Evolutionary conservation across 2,113 vertebrate species (phyloP).

Genomic region (Nymphicus hollandicus): DNA sequence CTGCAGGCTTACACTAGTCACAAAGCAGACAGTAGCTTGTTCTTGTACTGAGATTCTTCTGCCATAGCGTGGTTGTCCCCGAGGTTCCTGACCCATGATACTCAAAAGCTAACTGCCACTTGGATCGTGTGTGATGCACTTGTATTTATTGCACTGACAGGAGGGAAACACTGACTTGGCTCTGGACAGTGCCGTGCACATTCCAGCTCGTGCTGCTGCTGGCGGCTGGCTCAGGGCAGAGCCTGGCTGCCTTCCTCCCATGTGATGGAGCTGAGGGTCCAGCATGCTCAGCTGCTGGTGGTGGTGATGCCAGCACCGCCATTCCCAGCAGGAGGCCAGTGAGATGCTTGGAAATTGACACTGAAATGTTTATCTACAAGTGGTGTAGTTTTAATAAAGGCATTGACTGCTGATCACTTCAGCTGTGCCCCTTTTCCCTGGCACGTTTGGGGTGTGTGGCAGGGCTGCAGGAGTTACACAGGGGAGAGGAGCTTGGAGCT

Average conservation of each 20-base stretch:
- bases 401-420: constrained; percentile 44
- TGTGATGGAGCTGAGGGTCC: background rate
- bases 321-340: background rate
- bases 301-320: background rate
- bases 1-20: background rate
- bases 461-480: background rate
- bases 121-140: background rate
- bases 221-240: background rate
- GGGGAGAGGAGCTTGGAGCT: background rate
- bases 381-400: constrained; percentile 70
- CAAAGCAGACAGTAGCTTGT: constrained; percentile 13
- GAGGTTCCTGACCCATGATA: background rate
- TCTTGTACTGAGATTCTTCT: constrained; percentile 12
- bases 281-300: background rate
- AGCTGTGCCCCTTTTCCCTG: background rate
- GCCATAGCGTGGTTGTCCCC: background rate
- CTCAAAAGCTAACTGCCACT: constrained; percentile 24
- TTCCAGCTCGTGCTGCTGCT: background rate
- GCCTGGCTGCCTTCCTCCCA: background rate
- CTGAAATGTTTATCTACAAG: constrained; percentile 51
- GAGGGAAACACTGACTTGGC: background rate
- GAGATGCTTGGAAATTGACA: constrained; percentile 5
- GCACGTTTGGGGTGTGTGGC: background rate
- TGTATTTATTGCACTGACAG: constrained; percentile 18
- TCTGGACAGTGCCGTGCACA: background rate